Base-by-base conservation (phyloP, 2,797 vertebrate species). In the Chaetodon trifasciatus region DNA sequence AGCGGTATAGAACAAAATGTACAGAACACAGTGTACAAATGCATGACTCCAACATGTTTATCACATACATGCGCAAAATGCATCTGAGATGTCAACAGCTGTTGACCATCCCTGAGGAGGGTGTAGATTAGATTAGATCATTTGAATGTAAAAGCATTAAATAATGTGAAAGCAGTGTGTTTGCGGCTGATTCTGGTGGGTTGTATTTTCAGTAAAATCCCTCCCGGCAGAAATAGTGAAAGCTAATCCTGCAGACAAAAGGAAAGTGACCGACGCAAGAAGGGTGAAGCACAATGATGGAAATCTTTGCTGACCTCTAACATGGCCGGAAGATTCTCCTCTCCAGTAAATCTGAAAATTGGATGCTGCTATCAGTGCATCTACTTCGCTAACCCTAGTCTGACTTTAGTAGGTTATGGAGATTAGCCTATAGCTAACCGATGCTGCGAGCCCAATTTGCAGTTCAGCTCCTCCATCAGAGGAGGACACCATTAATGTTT, bases 1-100 rank as follows among this genome's bases (percentile, higher is more conserved):
- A 67, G 47, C 60, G 58, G 55, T 60, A 8, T 24, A 37, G 94
- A 74, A 92, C 93, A 94, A 2, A 85, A 86, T 91, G 92, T 94
- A 89, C 92, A 85, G 87, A 90, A 93, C 91, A 90, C n/a, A 17
- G 32, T 72, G 86, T 92, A 61, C 91, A 61, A 12, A 24, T 69
- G 11, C 32, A 64, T 72, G 1, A 24, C 13, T 63, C 49, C 12
- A 40, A 13, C 19, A 4, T 70, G 67, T 87, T 73, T 78, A 55
- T 37, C 12, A 42, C 24, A 66, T 21, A 67, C 69, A 80, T 56
- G 46, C 56, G 28, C 74, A 32, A 32, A 32, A 32, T 32, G 28
- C 28, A 32, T 3, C 28, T 32, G 28, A 32, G 28, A 32, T 32
- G 28, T 52, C 12, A 58, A 37, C 21, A 56, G 2, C 8, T 28